These are phyloP conservation scores for Gryon sp. DNA, from an alignment of 1,140 invertebrate genomes.

Conservation along the genomic window DNA sequence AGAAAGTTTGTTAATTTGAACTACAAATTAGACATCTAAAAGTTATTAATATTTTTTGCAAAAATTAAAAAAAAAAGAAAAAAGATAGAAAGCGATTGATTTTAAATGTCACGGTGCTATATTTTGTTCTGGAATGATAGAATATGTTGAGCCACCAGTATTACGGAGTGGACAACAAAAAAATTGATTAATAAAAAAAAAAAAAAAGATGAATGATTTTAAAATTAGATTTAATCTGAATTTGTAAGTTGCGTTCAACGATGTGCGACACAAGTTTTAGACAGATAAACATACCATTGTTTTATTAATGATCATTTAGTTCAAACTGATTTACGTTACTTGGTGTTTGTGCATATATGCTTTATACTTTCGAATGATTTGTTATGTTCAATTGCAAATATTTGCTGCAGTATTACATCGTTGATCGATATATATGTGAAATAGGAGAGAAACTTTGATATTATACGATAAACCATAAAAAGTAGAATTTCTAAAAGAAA, in stretches of 20 bases:
- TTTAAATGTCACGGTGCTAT: constrained; percentile 32
- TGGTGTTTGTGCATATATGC: constrained; percentile 8
- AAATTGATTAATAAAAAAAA: too few species aligned
- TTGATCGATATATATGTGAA: constrained; percentile 32
- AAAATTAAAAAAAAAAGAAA: neutral
- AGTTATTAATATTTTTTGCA: too few species aligned
- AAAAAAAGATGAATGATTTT: too few species aligned
- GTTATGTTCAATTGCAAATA: constrained; percentile 35
- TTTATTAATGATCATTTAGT: neutral
- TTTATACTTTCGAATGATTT: constrained; percentile 21
- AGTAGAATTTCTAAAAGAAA: constrained; percentile 14
- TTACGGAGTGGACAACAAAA: too few species aligned
- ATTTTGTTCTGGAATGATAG: constrained; percentile 9
- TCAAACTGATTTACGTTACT: constrained; percentile 23
- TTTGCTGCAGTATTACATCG: constrained; percentile 51
- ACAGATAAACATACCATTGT: neutral
- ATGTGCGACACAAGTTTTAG: neutral
- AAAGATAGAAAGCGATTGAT: constrained; percentile 2
- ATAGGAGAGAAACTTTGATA: constrained; percentile 33
- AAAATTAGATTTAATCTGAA: too few species aligned
- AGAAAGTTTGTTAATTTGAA: too few species aligned
- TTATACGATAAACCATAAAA: constrained; percentile 23
- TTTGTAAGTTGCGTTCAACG: constrained; percentile 1
- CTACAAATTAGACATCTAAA: too few species aligned
- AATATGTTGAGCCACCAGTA: too few species aligned